phyloP scores from a whole-genome alignment of 2,888 invertebrate species.

The Eristalis arbustorum region DNA sequence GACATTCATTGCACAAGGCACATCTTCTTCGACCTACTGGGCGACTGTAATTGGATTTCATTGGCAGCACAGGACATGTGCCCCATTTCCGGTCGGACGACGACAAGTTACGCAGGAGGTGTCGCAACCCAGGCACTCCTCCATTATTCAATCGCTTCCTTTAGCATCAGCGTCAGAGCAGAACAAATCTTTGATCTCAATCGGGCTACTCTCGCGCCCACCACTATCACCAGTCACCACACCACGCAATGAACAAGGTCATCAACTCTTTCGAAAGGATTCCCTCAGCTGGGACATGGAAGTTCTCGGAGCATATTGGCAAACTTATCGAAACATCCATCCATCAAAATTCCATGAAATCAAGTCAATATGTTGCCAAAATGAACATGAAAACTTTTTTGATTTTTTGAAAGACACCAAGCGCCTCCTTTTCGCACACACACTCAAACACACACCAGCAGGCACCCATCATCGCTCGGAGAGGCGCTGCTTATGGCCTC shows the following conservation, averaged over 20 bases:
- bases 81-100: not conserved
- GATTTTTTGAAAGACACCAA: slow-evolving; percentile 41
- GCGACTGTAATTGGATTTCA: slow-evolving; percentile 51
- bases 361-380: slow-evolving; percentile 69
- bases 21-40: not conserved
- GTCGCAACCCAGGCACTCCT: too few species aligned
- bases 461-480: not conserved
- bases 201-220: too few species aligned
- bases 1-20: slow-evolving; percentile 7
- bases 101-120: not conserved
- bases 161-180: not conserved
- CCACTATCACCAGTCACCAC: not conserved
- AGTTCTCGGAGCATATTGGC: slow-evolving; percentile 36
- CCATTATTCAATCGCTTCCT: not conserved
- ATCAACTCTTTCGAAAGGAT: not conserved
- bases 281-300: not conserved
- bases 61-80: not conserved
- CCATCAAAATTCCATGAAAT: slow-evolving; percentile 66
- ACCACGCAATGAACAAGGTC: not conserved
- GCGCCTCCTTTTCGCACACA: not conserved
- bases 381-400: slow-evolving; percentile 62
- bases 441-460: not conserved
- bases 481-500: not conserved
- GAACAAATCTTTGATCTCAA: not conserved
- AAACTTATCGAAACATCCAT: slow-evolving; percentile 65